Percentiles rank a stretch among this genome's conserved stretches.
Conservation (phyloP, 2,888 invertebrate species). For the Drosophila paramelanica region DNA sequence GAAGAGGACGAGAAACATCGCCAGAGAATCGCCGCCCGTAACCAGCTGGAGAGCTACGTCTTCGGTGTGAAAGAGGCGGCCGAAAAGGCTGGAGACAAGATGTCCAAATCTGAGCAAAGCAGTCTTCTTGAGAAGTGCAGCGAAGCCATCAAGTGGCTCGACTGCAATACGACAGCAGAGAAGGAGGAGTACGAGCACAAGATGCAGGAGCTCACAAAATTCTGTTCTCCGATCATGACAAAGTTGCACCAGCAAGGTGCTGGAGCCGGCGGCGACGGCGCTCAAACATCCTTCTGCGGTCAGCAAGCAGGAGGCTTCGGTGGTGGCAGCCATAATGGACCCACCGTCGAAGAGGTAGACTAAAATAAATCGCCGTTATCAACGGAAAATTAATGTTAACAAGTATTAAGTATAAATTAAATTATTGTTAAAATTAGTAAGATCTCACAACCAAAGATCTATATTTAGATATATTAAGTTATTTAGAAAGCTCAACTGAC, state of each 20-base stretch:
- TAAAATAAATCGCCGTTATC: slow-evolving; percentile 17
- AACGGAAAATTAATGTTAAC: neutral
- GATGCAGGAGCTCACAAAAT: slow-evolving; percentile 80
- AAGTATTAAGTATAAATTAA: neutral
- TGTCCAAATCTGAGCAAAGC: slow-evolving; percentile 38
- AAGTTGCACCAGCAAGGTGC: slow-evolving; percentile 74
- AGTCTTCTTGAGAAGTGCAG: slow-evolving; percentile 85
- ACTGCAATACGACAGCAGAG: slow-evolving; percentile 90
- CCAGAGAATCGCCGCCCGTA: slow-evolving; percentile 89
- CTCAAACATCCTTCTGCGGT: slow-evolving; percentile 84
- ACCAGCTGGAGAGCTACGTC: slow-evolving; percentile 89
- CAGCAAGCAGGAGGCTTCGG: slow-evolving; percentile 40
- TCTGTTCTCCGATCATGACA: slow-evolving; percentile 62
- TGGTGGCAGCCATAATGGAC: slow-evolving; percentile 31
- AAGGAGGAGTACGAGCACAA: slow-evolving; percentile 90
- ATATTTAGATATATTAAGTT: too few species aligned
- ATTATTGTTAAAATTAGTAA: neutral
- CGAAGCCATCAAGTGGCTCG: slow-evolving; percentile 90
- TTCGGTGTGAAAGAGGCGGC: slow-evolving; percentile 90
- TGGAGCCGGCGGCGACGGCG: slow-evolving; percentile 85
- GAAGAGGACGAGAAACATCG: slow-evolving; percentile 90
- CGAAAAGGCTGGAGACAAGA: slow-evolving; percentile 87
- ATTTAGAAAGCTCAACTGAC: too few species aligned
- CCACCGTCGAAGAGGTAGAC: slow-evolving; percentile 61
- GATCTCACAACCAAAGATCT: slow-evolving; percentile 28